A percentile compares a stretch with the other conserved stretches of the same genome.
Evolutionary conservation across 2,113 vertebrate genomes (phyloP).

Genomic region (Astur gentilis): DNA sequence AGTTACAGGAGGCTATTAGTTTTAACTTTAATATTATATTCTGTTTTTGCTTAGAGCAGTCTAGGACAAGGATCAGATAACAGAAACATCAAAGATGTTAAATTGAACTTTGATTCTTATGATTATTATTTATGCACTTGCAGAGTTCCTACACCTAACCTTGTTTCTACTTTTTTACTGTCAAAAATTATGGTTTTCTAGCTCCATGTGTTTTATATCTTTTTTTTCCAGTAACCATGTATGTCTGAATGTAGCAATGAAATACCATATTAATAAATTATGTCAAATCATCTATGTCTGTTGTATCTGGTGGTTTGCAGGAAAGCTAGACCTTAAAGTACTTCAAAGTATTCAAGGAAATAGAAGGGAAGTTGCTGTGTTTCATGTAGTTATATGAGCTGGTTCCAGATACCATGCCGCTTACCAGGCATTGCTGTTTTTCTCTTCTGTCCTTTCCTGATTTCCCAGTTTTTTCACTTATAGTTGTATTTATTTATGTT

Average conservation of each 20-base stretch:
- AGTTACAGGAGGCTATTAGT: not conserved
- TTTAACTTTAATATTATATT: slow-evolving; percentile 13
- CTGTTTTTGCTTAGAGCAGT: not conserved
- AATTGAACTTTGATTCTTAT: not conserved
- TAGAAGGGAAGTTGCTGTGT: not conserved
- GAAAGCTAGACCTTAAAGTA: not conserved
- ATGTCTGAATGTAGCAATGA: not conserved
- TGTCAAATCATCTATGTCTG: not conserved
- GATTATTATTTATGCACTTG: not conserved
- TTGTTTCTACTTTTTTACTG: not conserved
- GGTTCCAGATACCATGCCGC: not conserved
- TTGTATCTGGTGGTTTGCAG: not conserved
- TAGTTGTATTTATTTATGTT: not conserved
- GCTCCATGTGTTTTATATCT: not conserved
- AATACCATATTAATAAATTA: not conserved
- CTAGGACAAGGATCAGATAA: not conserved
- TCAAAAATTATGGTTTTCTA: not conserved
- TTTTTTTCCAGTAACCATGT: not conserved
- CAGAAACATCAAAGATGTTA: not conserved
- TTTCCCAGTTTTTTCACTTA: not conserved
- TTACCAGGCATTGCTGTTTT: not conserved
- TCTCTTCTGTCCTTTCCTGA: not conserved
- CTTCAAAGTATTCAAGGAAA: not conserved
- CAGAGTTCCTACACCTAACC: not conserved
- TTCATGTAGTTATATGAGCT: not conserved